These are phyloP conservation scores for Paracentrotus lividus DNA, from an alignment of 53 echinoderm and acorn worm species.

Conservation along the genomic window DNA sequence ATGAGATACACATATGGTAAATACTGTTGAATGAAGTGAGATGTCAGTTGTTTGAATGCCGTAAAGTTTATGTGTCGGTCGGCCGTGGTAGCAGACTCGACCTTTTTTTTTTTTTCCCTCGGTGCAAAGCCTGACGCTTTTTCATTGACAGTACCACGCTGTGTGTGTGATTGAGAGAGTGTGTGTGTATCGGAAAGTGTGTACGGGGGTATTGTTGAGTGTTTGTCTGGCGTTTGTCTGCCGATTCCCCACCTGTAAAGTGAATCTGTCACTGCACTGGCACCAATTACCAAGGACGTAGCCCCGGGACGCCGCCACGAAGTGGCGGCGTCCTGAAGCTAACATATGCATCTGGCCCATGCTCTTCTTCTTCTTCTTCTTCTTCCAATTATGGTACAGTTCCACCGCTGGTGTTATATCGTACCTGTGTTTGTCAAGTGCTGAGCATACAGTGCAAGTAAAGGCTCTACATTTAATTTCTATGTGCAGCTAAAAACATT, in stretches of 20 bases:
- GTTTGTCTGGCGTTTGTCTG: conserved; percentile 27
- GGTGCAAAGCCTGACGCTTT: conserved; percentile 41
- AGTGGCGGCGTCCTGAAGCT: too few relatives aligned
- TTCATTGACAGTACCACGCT: conserved; percentile 20
- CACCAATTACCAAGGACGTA: too few relatives aligned
- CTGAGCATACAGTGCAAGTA: too few relatives aligned
- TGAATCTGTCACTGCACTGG: too few relatives aligned
- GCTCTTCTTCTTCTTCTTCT: too few relatives aligned
- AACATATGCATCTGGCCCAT: too few relatives aligned
- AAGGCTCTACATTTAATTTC: too few relatives aligned
- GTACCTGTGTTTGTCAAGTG: too few relatives aligned
- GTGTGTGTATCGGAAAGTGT: neutral
- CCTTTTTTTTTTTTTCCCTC: conserved; percentile 64
- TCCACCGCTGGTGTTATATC: too few relatives aligned
- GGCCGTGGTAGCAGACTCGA: conserved; percentile 2
- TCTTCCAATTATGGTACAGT: too few relatives aligned
- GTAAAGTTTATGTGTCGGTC: conserved; percentile 43
- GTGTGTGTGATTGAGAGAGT: neutral
- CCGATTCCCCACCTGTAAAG: neutral
- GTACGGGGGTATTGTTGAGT: conserved; percentile 37
- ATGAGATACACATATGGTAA: neutral
- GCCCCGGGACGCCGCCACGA: too few relatives aligned
- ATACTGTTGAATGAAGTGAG: conserved; percentile 28
- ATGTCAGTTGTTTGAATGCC: conserved; percentile 16
- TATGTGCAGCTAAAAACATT: too few relatives aligned